These are phyloP conservation scores for Podotricha telesiphe DNA, from an alignment of 2,888 invertebrate genomes.

Conservation along the genomic window DNA sequence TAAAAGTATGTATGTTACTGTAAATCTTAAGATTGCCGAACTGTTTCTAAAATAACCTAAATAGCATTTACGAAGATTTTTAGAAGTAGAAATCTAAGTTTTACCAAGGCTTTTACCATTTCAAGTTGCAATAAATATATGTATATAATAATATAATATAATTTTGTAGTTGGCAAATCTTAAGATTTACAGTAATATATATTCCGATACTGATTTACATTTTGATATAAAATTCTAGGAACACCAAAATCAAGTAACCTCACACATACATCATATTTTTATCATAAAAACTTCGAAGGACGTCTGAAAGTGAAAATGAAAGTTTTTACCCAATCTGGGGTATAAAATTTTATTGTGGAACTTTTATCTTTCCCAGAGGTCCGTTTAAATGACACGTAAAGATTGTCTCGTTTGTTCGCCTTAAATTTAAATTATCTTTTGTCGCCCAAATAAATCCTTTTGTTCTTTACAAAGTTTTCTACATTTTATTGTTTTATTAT, in stretches of 20 bases:
- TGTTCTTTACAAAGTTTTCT: not conserved
- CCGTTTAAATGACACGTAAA: conserved; percentile 35
- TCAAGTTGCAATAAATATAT: too few relatives aligned
- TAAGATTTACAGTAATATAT: too few relatives aligned
- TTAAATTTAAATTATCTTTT: conserved; percentile 33
- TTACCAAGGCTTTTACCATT: too few relatives aligned
- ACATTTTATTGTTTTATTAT: conserved; percentile 6
- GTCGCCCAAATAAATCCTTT: conserved; percentile 19
- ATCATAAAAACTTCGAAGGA: conserved; percentile 24
- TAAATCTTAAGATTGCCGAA: too few relatives aligned
- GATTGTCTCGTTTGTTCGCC: conserved; percentile 31
- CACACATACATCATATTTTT: conserved; percentile 19
- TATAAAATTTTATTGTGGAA: conserved; percentile 44
- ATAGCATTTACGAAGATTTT: too few relatives aligned
- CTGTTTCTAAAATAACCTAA: too few relatives aligned
- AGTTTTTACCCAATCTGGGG: conserved; percentile 28
- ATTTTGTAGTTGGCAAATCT: too few relatives aligned
- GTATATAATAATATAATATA: too few relatives aligned
- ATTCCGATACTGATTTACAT: too few relatives aligned
- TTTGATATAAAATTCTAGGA: not conserved
- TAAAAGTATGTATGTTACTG: too few relatives aligned
- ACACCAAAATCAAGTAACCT: not conserved
- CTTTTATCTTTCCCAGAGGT: conserved; percentile 37
- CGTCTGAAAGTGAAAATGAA: conserved; percentile 35
- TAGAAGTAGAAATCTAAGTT: too few relatives aligned